Evolutionary conservation across 2,797 vertebrate genomes (phyloP).

Genomic region (Pipistrellus pipistrellus): DNA sequence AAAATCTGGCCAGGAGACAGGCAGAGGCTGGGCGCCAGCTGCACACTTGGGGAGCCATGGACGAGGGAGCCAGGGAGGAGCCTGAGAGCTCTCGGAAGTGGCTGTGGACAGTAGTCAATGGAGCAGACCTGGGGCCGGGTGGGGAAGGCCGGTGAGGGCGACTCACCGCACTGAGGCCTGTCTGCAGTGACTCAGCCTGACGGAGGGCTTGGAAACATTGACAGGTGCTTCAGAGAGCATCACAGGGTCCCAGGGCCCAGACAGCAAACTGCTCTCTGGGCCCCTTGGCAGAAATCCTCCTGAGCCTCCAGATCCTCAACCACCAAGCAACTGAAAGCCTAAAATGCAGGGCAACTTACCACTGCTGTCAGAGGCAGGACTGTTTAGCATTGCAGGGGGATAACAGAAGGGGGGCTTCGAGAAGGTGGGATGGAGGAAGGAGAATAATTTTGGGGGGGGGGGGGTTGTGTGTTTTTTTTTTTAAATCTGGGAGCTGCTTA

Average conservation of each 20-base stretch:
- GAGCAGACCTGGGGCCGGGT: neutral
- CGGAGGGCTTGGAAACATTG: neutral
- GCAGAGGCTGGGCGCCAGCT: neutral
- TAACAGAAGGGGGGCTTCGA: neutral
- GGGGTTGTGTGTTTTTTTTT: no score
- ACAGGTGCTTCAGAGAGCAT: neutral
- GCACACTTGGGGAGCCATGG: neutral
- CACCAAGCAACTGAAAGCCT: neutral
- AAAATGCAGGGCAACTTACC: neutral
- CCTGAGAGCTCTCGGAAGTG: neutral
- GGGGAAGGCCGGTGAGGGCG: neutral
- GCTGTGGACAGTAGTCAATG: neutral
- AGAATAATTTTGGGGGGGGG: no score
- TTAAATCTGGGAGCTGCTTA: constrained; percentile 8
- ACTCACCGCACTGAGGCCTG: neutral
- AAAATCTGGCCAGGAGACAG: constrained; percentile 72
- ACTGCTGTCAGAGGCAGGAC: neutral
- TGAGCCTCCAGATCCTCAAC: neutral
- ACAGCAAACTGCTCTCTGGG: neutral
- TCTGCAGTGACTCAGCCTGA: neutral
- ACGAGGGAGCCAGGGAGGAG: neutral
- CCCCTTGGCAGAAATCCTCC: neutral
- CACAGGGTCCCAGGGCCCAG: neutral
- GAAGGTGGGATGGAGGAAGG: neutral
- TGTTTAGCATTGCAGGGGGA: neutral